Evolutionary conservation across 1,140 invertebrate species (phyloP).

Genomic region (Armadillidium nasatum): DNA sequence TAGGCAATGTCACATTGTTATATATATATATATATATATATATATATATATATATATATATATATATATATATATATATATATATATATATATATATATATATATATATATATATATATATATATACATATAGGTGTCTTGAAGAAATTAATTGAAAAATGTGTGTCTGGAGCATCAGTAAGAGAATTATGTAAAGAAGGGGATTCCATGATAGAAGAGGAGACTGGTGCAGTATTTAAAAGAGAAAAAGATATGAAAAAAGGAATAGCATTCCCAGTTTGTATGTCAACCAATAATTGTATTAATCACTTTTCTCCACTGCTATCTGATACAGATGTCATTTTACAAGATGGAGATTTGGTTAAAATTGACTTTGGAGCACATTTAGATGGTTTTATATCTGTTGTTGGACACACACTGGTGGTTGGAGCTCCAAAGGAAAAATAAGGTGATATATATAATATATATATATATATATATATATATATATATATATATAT

Average conservation of each 20-base stretch:
- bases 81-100: no score
- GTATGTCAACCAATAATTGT: slow-evolving; percentile 97
- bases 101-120: no score
- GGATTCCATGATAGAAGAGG: slow-evolving; percentile 80
- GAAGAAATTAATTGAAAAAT: slow-evolving; percentile 81
- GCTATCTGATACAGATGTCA: slow-evolving; percentile 81
- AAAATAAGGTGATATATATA: no score
- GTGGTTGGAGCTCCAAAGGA: slow-evolving; percentile 73
- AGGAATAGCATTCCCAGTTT: slow-evolving; percentile 97
- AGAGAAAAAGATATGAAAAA: slow-evolving; percentile 98
- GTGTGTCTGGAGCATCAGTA: slow-evolving; percentile 78
- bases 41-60: no score
- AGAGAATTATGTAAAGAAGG: slow-evolving; percentile 88
- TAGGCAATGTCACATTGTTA: no score
- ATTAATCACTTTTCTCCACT: slow-evolving; percentile 98
- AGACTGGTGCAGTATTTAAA: slow-evolving; percentile 94
- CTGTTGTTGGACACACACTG: slow-evolving; percentile 93
- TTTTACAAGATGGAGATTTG: slow-evolving; percentile 86
- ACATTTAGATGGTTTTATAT: slow-evolving; percentile 98
- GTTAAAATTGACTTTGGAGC: slow-evolving; percentile 98
- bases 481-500: background rate
- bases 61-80: no score
- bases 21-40: no score
- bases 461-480: slow-evolving; percentile 49
- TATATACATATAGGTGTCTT: slow-evolving; percentile 85